Base-by-base conservation (phyloP, 2,888 invertebrate genomes). In the Chymomyza amoena region DNA sequence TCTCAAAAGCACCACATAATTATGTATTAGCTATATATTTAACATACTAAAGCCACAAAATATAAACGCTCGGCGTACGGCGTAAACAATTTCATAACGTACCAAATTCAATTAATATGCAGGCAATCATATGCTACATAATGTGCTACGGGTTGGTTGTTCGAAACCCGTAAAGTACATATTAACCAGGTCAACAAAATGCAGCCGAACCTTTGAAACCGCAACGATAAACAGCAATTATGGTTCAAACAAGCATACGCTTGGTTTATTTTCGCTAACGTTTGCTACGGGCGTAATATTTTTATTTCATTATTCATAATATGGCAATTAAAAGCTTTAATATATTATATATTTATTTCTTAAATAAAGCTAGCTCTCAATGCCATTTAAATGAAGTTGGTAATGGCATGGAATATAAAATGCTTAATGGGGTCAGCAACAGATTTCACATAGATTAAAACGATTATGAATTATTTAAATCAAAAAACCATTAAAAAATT, bases 321-420 rank as follows among this genome's bases (percentile, higher is more conserved):
- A 45, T 56, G 68, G 61, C 71, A 63, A 73, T 72, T 78, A 70
- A 76, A 67, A 68, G 70, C 64, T 75, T 69, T 70, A 76, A 78
- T 70, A n/a, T 54, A 54, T 75, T 68, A 69, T 76, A 76, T 75
- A n/a, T 54, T 18, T 16, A 54, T 20, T 20, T 54, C 16, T 16
- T 50, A 45, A 15, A 13, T 45, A 2, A 45, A 45, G 39, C 39
- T 45, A 45, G 39, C 39, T 45, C 39, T 45, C 39, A 13, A 45
- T 45, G 0, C 13, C 3, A 45, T 45, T 45, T 45, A 45, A 13
- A 45, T 45, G 0, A 45, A 45, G 13, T 10, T 45, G 10, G 13
- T 13, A 13, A 45, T 45, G 39, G 39, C 13, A 13, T 3, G 6
- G 13, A 45, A 45, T 45, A 45, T 45, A 13, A 13, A 45, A 45